Percentiles rank a stretch among this genome's conserved stretches.
These are phyloP conservation scores for Xenus cinereus DNA, from an alignment of 2,113 vertebrate species.

Conservation along the genomic window DNA sequence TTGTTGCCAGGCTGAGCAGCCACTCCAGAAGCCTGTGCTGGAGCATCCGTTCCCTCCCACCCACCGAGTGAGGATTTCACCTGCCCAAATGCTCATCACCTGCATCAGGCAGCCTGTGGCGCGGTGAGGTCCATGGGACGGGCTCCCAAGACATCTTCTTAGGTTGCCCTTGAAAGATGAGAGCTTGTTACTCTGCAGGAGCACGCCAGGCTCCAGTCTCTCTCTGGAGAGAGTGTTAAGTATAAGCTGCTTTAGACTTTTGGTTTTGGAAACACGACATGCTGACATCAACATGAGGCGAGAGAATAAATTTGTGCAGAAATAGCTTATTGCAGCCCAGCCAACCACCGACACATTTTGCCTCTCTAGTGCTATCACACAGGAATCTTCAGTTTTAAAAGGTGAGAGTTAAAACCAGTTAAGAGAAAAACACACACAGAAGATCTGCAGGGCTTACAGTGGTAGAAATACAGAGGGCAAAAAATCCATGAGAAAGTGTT, in stretches of 20 bases:
- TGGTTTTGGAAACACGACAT: neutral
- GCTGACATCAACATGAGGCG: neutral
- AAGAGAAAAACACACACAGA: neutral
- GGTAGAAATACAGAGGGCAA: neutral
- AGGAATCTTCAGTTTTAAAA: neutral
- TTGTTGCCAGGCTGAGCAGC: neutral
- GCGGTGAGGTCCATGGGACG: neutral
- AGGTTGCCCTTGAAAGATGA: neutral
- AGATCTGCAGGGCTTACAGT: neutral
- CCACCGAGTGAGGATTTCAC: rapidly evolving
- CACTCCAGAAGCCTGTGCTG: neutral
- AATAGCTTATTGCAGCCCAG: neutral
- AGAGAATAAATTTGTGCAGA: neutral
- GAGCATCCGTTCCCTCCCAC: neutral
- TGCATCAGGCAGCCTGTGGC: neutral
- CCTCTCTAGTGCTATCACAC: neutral
- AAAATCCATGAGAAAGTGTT: neutral
- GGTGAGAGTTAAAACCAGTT: neutral
- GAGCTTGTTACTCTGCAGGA: neutral
- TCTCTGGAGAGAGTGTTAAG: neutral
- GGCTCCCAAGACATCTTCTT: neutral
- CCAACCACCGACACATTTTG: neutral
- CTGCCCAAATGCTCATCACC: rapidly evolving
- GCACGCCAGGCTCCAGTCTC: neutral
- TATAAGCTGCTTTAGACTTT: neutral